These are phyloP conservation scores for Centropus bengalensis DNA, from an alignment of 2,113 vertebrate species.

Conservation along the genomic window DNA sequence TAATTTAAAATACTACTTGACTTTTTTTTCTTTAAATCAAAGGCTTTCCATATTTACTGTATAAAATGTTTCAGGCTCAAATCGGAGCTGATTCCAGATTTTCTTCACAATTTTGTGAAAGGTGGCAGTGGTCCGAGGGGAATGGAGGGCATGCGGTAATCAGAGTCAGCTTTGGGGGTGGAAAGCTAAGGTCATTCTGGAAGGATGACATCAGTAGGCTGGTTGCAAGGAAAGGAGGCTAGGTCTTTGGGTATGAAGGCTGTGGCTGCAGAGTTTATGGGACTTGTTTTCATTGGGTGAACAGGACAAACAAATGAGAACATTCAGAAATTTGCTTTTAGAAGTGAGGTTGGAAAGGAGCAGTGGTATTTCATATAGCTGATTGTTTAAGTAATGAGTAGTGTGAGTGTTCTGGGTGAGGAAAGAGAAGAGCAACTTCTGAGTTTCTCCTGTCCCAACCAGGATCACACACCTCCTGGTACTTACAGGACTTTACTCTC, in stretches of 20 bases:
- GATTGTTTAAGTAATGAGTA: background rate
- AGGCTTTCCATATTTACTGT: background rate
- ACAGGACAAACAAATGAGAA: accelerated
- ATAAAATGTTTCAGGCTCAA: background rate
- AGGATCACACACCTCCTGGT: accelerated
- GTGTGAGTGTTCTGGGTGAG: background rate
- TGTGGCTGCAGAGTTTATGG: background rate
- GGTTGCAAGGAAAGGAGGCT: background rate
- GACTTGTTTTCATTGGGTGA: background rate
- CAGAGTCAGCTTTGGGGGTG: background rate
- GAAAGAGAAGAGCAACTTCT: background rate
- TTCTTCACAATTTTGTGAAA: background rate
- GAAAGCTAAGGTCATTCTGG: background rate
- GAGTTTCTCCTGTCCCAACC: background rate
- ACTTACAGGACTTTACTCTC: background rate
- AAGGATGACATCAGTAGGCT: background rate
- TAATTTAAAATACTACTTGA: background rate
- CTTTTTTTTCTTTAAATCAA: background rate
- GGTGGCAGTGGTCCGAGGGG: background rate
- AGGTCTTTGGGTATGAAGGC: background rate
- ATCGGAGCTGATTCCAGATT: background rate
- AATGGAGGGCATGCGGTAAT: background rate
- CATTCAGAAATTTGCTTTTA: background rate
- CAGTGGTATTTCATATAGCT: background rate
- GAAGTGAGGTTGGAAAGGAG: background rate